Percentiles rank a stretch among this genome's conserved stretches.
Evolutionary conservation across 1,140 invertebrate genomes (phyloP).

Genomic region (Brachionus rotundiformis): DNA sequence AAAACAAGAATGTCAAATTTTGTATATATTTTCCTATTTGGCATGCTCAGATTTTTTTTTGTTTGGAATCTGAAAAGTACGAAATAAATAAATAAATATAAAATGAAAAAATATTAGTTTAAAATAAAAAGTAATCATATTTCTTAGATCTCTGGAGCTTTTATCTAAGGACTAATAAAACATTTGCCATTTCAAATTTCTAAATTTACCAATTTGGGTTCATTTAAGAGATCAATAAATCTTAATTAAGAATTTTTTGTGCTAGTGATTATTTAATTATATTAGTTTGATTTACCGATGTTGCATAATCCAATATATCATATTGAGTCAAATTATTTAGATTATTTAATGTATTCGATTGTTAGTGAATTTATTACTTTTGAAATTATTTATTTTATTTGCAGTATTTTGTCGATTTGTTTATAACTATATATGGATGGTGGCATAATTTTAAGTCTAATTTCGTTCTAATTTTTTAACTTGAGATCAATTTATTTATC

Average conservation of each 20-base stretch:
- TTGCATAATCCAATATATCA: not conserved
- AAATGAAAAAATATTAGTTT: not conserved
- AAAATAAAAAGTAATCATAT: not conserved
- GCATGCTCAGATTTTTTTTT: not conserved
- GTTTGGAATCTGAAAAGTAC: not conserved
- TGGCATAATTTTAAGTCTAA: not conserved
- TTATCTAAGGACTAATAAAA: not conserved
- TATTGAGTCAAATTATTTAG: not conserved
- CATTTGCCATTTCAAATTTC: not conserved
- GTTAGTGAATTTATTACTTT: not conserved
- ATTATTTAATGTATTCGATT: not conserved
- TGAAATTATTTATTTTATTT: not conserved
- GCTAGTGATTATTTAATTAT: not conserved
- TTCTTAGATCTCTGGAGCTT: not conserved
- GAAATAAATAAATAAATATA: not conserved
- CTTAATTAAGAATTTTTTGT: not conserved
- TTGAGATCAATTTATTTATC: not conserved
- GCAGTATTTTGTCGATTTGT: conserved; percentile 1
- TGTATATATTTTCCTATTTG: not conserved
- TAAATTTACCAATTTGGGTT: not conserved
- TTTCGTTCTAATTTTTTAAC: not conserved
- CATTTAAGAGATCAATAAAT: conserved; percentile 15
- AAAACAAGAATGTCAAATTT: not conserved
- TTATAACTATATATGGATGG: not conserved
- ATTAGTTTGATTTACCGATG: not conserved